These are phyloP conservation scores for Cochlearius cochlearius DNA, from an alignment of 2,113 vertebrate species.

Conservation along the genomic window DNA sequence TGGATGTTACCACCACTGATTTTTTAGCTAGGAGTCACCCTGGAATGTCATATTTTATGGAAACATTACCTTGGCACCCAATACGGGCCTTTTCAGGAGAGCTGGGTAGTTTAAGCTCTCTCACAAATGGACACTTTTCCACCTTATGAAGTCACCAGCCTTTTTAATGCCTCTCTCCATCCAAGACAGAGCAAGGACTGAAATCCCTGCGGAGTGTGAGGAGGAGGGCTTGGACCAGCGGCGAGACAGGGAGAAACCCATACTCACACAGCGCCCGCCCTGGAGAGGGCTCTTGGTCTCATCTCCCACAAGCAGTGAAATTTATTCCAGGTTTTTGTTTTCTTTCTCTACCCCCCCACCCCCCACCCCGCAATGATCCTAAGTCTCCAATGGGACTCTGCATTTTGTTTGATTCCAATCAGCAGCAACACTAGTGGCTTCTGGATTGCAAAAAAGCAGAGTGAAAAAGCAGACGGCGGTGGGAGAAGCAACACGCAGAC, in stretches of 20 bases:
- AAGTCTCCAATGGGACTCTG: not conserved
- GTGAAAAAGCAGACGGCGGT: constrained; percentile 34
- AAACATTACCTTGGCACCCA: not conserved
- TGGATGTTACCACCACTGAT: not conserved
- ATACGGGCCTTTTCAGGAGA: not conserved
- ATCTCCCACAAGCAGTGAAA: not conserved
- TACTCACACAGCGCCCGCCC: fast-evolving
- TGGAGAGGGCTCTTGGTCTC: not conserved
- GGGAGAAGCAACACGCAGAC: not conserved
- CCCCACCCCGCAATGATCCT: not conserved
- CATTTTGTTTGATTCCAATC: not conserved
- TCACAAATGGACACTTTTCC: not conserved
- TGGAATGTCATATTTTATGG: not conserved
- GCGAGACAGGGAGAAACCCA: not conserved
- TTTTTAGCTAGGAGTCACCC: not conserved
- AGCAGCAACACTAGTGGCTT: not conserved
- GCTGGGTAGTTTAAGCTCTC: not conserved
- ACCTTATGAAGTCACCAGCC: not conserved
- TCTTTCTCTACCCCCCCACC: not conserved
- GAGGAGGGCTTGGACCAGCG: not conserved
- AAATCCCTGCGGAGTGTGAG: not conserved
- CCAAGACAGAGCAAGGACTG: not conserved
- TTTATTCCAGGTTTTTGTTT: not conserved
- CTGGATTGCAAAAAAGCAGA: constrained; percentile 8
- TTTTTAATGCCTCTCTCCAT: not conserved